Base-by-base conservation (phyloP, 2,888 invertebrate genomes). In the Pardosa pseudoannulata region DNA sequence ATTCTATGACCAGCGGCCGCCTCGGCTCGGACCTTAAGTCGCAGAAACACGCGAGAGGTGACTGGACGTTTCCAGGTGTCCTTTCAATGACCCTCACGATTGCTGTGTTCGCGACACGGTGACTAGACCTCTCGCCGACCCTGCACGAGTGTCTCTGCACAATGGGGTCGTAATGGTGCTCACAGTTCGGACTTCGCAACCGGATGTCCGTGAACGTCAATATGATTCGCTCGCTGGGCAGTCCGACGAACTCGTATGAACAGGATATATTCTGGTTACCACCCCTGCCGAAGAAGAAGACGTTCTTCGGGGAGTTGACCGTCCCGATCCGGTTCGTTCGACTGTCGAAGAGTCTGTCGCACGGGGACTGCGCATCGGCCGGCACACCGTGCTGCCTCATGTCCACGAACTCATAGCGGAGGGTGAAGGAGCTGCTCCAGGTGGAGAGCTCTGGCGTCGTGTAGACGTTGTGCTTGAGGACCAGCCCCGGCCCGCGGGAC, bases 351-450 rank as follows among this genome's bases (percentile, higher is more conserved):
- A 76, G 65, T 19, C 89, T 50, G 39, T 88, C 79, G 56, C 88
- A 88, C 2, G 65, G 76, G 16, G 64, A 27, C 0, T 19, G 46
- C 11, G 23, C 23, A 16, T 41, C 72, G 23, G 41, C 27, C 9
- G 31, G 1, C 7, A 88, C 86, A 0, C 89, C 89, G 19, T 88
- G 88, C 82, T 90, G 90, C 32, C 88, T 89, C 65, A 89, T 90
- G 79, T 96, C 96, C 27, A 96, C 95, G 91, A 96, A 96, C 92
- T 96, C 96, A 92, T 96, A 96, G 74, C 95, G 94, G 7, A 96
- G 93, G 64, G 95, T 93, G 91, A 96, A 96, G 89, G 95, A 93
- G 79, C 95, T 94, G 23, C 82, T 83, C n/a, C 50, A 71, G 0
- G 95, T 95, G 91, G 95, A 95, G 72, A 96, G 92, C 7, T 95